Base-by-base conservation (phyloP, 64 coral and sea anemone species). In the Pachyseris speciosa region DNA sequence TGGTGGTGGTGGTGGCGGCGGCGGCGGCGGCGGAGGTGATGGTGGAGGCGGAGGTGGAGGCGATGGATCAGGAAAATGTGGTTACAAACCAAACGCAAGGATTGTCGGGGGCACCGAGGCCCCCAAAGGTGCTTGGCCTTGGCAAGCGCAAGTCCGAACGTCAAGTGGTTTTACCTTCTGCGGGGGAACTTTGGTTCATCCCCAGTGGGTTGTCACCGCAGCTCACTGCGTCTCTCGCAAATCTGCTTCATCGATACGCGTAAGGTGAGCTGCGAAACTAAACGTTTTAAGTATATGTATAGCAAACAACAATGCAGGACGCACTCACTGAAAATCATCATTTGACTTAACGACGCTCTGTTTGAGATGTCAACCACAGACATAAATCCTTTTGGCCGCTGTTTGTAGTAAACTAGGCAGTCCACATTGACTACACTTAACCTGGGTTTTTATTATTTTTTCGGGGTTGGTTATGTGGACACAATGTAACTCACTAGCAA, bases 71-170 rank as follows among this genome's bases (percentile, higher is more conserved):
- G 42, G 63, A 7, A 64, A 83, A 45, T 94, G 93, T 32, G 93
- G 93, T 74, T 34, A 75, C n/a, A 84, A 89, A 25, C 86, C 93
- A n/a, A 48, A 37, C 9, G 30, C 40, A n/a, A 22, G 93, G 27
- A 94, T 94, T 45, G 93, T 94, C 4, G 93, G 93, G 43, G 93
- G 93, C 2, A 86, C 38, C 22, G 87, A 66, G 20, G 87, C 93
- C 7, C 78, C 79, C 22, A 84, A 83, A 68, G 87, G 87, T 10
- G 93, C 87, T 43, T 94, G 93, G 93, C 68, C 93, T 27, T 94
- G 93, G 93, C 93, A 94, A 41, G 87, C 80, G 8, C 64, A 74
- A 79, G 32, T 94, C 39, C 64, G 66, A 20, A 36, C 78, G 0
- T 27, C 15, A 15, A 78, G 20, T 5, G 93, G 93, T 74, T 94